phyloP scores from a whole-genome alignment of 2,888 invertebrate genomes.

The Geophilus truncorum region DNA sequence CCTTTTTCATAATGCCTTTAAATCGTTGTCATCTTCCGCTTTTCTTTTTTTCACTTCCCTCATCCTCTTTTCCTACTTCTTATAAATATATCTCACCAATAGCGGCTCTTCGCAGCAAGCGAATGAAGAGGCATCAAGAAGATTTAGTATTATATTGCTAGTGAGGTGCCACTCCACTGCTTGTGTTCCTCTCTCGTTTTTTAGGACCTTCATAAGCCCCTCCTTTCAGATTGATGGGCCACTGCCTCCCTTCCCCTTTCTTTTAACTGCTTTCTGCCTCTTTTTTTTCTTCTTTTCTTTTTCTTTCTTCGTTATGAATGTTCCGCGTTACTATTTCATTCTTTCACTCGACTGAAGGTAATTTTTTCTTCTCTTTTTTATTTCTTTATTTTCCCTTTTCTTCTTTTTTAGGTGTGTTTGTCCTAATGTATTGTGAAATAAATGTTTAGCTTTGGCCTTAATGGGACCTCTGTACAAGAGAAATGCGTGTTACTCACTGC shows the following conservation, averaged over 20 bases:
- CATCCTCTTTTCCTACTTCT: not conserved
- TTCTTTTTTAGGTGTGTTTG: not conserved
- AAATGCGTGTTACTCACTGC: not conserved
- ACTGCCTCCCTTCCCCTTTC: not conserved
- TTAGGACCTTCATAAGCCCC: not conserved
- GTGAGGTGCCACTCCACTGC: not conserved
- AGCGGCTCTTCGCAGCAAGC: not conserved
- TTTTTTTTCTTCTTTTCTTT: not conserved
- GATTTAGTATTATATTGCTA: not conserved
- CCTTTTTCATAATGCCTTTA: not conserved
- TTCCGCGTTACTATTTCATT: slow-evolving; percentile 1
- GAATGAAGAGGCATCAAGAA: slow-evolving; percentile 1
- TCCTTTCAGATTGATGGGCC: not conserved
- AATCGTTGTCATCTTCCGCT: not conserved
- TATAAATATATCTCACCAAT: not conserved
- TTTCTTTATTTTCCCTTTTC: not conserved
- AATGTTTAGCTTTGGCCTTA: not conserved
- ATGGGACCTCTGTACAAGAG: not conserved
- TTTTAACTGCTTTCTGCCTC: not conserved
- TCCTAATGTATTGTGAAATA: slow-evolving; percentile 13
- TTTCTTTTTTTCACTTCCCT: not conserved
- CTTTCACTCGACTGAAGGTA: not conserved
- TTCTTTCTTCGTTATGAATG: not conserved
- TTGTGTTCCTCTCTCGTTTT: not conserved
- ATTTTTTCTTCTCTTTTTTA: not conserved